Evolutionary conservation across 2,888 invertebrate species (phyloP).

Genomic region (Stenurella melanura): DNA sequence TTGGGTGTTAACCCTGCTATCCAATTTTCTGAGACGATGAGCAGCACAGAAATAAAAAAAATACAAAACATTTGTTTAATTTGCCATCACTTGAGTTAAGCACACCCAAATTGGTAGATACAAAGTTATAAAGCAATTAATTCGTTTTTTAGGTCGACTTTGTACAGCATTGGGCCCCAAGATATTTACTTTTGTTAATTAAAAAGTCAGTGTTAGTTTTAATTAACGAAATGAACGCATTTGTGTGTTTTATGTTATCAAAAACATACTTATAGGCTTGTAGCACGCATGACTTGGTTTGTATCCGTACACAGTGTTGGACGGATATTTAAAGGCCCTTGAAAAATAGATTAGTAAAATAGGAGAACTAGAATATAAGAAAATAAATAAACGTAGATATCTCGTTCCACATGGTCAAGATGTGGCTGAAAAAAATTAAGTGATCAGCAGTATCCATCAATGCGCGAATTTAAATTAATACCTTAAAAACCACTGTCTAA

Average conservation of each 20-base stretch:
- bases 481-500: too few relatives aligned
- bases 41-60: too few relatives aligned
- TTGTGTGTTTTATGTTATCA: background rate
- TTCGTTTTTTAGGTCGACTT: background rate
- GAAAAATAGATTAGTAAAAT: background rate
- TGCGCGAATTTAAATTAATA: too few relatives aligned
- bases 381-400: too few relatives aligned
- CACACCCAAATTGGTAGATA: background rate
- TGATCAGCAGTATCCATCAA: too few relatives aligned
- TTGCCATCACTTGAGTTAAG: background rate
- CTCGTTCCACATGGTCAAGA: too few relatives aligned
- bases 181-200: constrained; percentile 7
- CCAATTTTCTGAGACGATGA: too few relatives aligned
- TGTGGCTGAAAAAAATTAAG: too few relatives aligned
- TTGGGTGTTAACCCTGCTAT: too few relatives aligned
- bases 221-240: background rate
- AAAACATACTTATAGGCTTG: background rate
- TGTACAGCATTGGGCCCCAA: background rate
- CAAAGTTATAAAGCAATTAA: background rate
- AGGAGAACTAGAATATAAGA: too few relatives aligned
- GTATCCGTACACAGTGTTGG: background rate
- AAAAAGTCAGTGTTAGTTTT: constrained; percentile 3
- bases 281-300: background rate
- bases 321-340: background rate
- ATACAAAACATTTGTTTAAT: too few relatives aligned